Conservation (phyloP, 2,113 vertebrate species). For the Colistium nudipinnis region DNA sequence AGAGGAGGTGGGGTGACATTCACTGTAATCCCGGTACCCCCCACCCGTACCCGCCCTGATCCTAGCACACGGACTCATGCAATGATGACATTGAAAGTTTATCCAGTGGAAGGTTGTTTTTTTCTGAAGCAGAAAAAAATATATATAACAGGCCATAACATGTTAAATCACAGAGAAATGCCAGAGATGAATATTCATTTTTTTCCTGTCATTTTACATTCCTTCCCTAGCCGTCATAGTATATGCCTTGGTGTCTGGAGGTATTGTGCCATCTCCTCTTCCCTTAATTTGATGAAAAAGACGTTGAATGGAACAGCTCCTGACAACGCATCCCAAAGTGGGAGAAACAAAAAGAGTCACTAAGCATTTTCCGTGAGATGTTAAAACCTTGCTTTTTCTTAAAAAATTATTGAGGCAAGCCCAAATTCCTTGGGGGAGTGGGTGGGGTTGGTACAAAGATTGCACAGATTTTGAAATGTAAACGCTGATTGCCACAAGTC, state of each 20-base stretch:
- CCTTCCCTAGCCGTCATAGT: slow-evolving; percentile 35
- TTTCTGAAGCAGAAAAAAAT: slow-evolving; percentile 48
- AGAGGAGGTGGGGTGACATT: slow-evolving; percentile 80
- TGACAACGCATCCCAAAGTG: slow-evolving; percentile 45
- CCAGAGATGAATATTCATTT: slow-evolving; percentile 29
- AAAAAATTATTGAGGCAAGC: slow-evolving; percentile 39
- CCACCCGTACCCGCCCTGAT: slow-evolving; percentile 22
- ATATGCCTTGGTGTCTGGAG: slow-evolving; percentile 37
- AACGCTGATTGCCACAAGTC: slow-evolving; percentile 14
- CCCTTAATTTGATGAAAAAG: slow-evolving; percentile 51
- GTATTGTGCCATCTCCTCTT: slow-evolving; percentile 54
- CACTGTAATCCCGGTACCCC: slow-evolving; percentile 72
- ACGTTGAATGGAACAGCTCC: slow-evolving; percentile 41
- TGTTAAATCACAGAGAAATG: slow-evolving; percentile 10
- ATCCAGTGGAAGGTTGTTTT: slow-evolving; percentile 13
- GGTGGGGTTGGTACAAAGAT: too few relatives aligned
- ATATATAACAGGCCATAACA: slow-evolving; percentile 35
- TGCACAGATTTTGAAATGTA: too few relatives aligned
- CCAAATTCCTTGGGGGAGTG: slow-evolving; percentile 35
- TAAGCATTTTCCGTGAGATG: slow-evolving; percentile 38
- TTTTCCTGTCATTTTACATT: slow-evolving; percentile 39
- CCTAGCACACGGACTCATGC: slow-evolving; percentile 46
- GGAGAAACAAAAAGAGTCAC: slow-evolving; percentile 37
- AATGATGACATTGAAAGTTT: slow-evolving; percentile 69
- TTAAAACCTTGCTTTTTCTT: slow-evolving; percentile 47